phyloP scores from a whole-genome alignment of 2,888 invertebrate species.

The Odontomyia ornata region DNA sequence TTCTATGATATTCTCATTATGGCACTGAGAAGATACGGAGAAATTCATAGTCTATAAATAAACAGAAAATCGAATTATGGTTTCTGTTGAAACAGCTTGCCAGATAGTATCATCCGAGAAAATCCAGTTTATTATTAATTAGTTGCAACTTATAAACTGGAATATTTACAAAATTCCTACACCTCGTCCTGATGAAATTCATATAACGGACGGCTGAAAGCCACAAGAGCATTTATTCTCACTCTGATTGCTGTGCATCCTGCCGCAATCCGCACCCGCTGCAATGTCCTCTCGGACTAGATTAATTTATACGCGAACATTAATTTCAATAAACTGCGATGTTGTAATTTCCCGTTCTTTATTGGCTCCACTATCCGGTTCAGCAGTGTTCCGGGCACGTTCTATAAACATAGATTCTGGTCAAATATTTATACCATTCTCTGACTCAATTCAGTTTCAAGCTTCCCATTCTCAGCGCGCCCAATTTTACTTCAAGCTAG shows the following conservation, averaged over 20 bases:
- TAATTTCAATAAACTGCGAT: constrained; percentile 49
- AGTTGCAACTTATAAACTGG: too few species aligned
- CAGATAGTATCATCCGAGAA: too few species aligned
- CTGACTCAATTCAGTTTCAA: constrained; percentile 14
- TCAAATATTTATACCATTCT: constrained; percentile 39
- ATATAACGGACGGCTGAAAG: not conserved
- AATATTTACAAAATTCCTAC: not conserved
- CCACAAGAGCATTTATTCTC: constrained; percentile 5
- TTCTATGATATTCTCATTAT: too few species aligned
- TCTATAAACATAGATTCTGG: constrained; percentile 40
- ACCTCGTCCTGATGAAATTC: not conserved
- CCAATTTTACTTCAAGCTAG: not conserved
- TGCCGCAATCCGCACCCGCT: not conserved
- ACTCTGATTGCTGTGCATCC: constrained; percentile 16
- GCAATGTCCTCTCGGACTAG: constrained; percentile 11
- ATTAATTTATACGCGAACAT: constrained; percentile 43
- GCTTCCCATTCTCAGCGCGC: not conserved
- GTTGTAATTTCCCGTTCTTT: constrained; percentile 49
- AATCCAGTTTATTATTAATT: too few species aligned
- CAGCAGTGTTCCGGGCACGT: constrained; percentile 30
- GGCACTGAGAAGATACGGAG: too few species aligned
- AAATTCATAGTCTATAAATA: too few species aligned
- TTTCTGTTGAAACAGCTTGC: too few species aligned
- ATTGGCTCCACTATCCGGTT: constrained; percentile 47
- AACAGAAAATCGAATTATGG: too few species aligned